Base-by-base conservation (phyloP, 2,888 invertebrate genomes). In the Harpalus rufipes region DNA sequence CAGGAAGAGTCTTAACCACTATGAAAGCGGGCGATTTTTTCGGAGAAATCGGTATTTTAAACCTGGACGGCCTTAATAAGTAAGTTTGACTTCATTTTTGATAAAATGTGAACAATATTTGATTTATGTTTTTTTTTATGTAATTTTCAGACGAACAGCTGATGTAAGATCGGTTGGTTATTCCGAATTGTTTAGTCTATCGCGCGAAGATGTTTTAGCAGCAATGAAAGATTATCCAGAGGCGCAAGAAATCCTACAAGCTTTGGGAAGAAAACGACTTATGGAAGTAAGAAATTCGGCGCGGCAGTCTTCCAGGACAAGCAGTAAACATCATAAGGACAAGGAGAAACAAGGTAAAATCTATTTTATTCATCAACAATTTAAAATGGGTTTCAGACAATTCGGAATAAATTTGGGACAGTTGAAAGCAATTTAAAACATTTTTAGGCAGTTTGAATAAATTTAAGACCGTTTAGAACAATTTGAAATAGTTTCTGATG, bases 21-120 rank as follows among this genome's bases (percentile, higher is more conserved):
- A 98, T 99, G 98, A 97, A 97, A 89, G 97, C 98, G 0, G 98
- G 98, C 0, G 98, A 98, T 91, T 99, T 99, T 92, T 99, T 99
- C 89, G 98, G 98, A 0, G 98, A 99, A 92, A 99, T 99, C 87
- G 98, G 98, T 44, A 98, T 99, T 87, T 93, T 99, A 4, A 98
- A 98, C 91, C 92, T 99, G 84, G 98, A 98, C 89, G 98, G 98
- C 14, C 93, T 98, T 7, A 98, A 99, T 91, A 98, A 98, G 98
- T 98, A 92, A 92, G 92, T 74, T 8, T n/a, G n/a, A n/a, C n/a
- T n/a, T n/a, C n/a, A n/a, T n/a, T n/a, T n/a, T n/a, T n/a, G n/a
- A n/a, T n/a, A n/a, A n/a, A n/a, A n/a, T n/a, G n/a, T n/a, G n/a
- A n/a, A n/a, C n/a, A n/a, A n/a, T n/a, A n/a, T n/a, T n/a, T n/a